These are phyloP conservation scores for Porites lobata DNA, from an alignment of 92 coral and sea anemone species.

Conservation along the genomic window DNA sequence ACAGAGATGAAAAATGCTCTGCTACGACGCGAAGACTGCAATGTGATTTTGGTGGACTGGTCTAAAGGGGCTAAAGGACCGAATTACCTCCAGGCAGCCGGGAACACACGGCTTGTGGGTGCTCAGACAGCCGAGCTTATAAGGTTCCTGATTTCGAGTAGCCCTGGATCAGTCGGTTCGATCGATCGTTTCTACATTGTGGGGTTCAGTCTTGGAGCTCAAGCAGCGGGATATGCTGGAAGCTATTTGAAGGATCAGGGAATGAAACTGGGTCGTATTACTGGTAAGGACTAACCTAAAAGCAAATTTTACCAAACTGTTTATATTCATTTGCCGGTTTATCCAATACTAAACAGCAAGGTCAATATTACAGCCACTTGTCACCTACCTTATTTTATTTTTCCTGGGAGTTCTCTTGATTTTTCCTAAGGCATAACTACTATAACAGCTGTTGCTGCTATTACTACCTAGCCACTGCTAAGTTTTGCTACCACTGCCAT, in stretches of 20 bases:
- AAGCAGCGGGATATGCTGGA: conserved; percentile 78
- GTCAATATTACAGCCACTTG: no score
- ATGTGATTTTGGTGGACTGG: conserved; percentile 84
- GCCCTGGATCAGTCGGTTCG: conserved; percentile 12
- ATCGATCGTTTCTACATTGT: conserved; percentile 57
- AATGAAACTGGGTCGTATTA: conserved; percentile 61
- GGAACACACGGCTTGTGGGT: conserved; percentile 83
- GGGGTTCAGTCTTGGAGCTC: conserved; percentile 85
- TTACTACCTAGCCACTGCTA: no score
- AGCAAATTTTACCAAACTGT: no score
- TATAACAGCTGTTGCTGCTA: no score
- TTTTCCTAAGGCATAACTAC: no score
- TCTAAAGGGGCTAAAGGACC: conserved; percentile 66
- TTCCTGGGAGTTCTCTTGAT: no score
- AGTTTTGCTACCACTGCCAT: no score
- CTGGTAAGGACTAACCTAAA: conserved; percentile 45
- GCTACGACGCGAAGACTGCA: conserved; percentile 43
- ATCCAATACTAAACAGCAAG: no score
- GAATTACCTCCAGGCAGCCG: conserved; percentile 63
- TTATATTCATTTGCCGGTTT: no score
- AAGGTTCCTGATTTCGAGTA: conserved; percentile 59
- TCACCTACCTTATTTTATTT: no score
- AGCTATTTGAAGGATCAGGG: conserved; percentile 28
- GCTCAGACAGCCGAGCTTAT: conserved; percentile 79
- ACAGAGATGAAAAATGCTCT: conserved; percentile 66